Evolutionary conservation across 1,140 invertebrate species (phyloP), one percentile per base, ranked within the genome.

Genomic region (Bilobella aurantiaca): DNA sequence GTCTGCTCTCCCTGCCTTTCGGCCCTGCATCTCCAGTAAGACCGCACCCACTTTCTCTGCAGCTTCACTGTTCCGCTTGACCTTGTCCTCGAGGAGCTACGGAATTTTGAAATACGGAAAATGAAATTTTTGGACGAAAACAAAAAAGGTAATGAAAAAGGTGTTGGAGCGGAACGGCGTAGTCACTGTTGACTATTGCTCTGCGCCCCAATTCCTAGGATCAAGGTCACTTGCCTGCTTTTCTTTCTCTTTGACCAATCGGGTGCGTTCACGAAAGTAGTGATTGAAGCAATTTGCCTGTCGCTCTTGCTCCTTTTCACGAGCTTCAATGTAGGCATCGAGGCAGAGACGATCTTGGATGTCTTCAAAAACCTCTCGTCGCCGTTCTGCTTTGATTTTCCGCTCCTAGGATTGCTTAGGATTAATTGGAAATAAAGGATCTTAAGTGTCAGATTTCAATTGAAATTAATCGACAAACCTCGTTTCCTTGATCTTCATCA

Each of bases 261-360:
- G 18, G 34, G 68, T 62, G 25, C 64, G 57, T 30, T 57, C 63
- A 14, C 49, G n/a, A 21, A 63, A 68, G 58, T 69, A 72, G 21
- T 69, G 58, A 23, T 56, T 60, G 63, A 57, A 73, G 29, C 69
- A 69, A 21, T 64, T 66, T n/a, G 69, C 71, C 58, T 73, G 68
- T 27, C 71, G 63, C 12, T 70, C 69, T 18, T 68, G 60, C 59
- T 73, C 71, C 18, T 68, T 42, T 37, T 73, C 71, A 28, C 68
- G 66, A 23, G 63, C 42, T 46, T 67, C 66, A 5, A 73, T 64
- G 31, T 66, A 70, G 8, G 62, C 65, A 57, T 73, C 64, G 8
- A 62, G 30, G 31, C 59, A 64, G 37, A 72, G 49, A 21, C 65
- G 64, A 14, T 72, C 61, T 34, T 69, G 64, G 30, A 72, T 69